phyloP scores from a whole-genome alignment of 2,888 invertebrate species.

The Diarsia dahlii region DNA sequence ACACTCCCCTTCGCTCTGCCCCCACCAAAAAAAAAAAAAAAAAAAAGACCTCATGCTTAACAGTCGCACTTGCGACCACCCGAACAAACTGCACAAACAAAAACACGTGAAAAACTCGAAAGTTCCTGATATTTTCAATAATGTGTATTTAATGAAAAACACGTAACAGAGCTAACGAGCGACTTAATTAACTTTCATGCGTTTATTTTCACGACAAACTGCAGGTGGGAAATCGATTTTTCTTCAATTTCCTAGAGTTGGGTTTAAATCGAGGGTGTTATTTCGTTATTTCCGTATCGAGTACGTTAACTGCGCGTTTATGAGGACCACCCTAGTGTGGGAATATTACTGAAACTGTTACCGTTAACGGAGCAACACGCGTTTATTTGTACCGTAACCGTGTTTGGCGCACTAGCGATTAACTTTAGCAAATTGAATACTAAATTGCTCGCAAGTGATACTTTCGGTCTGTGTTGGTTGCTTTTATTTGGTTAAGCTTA shows the following conservation, averaged over 20 bases:
- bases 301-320: slow-evolving; percentile 52
- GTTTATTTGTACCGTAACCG: slow-evolving; percentile 30
- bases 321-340: slow-evolving; percentile 53
- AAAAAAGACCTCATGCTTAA: too few species aligned
- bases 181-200: slow-evolving; percentile 35
- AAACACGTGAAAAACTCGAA: slow-evolving; percentile 3
- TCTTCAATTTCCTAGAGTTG: slow-evolving; percentile 59
- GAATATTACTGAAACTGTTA: slow-evolving; percentile 54
- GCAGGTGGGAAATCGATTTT: slow-evolving; percentile 60
- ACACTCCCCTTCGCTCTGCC: too few species aligned
- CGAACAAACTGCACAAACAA: slow-evolving; percentile 10
- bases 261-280: slow-evolving; percentile 53
- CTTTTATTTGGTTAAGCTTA: slow-evolving; percentile 39
- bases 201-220: slow-evolving; percentile 36
- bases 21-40: too few species aligned
- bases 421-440: slow-evolving; percentile 56
- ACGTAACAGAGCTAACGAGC: slow-evolving; percentile 26
- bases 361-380: slow-evolving; percentile 39
- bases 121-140: slow-evolving; percentile 29
- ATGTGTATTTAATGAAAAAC: slow-evolving; percentile 33
- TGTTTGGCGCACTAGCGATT: slow-evolving; percentile 50
- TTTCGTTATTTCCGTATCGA: slow-evolving; percentile 53
- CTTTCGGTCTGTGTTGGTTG: slow-evolving; percentile 14
- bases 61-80: background rate
- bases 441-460: slow-evolving; percentile 43